Evolutionary conservation across 2,113 vertebrate species (phyloP).

Genomic region (Pavo muticus): DNA sequence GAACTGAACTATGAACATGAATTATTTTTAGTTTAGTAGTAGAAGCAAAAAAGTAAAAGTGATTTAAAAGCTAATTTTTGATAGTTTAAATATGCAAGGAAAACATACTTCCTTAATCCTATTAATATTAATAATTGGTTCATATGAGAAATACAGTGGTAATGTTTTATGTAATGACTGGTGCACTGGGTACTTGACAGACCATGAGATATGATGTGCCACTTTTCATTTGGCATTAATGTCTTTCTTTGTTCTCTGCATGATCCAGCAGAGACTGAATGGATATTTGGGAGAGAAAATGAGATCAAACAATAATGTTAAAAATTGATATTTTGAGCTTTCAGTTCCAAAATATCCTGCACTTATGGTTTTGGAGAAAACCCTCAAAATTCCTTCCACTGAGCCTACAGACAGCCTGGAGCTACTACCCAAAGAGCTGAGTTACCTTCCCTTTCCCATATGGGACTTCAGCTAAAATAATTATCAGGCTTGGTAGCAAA

Average conservation of each 20-base stretch:
- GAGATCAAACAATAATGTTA: not conserved
- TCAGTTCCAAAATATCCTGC: slow-evolving; percentile 1
- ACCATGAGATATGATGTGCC: fast-evolving
- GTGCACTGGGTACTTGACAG: not conserved
- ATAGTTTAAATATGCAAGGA: not conserved
- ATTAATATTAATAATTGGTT: not conserved
- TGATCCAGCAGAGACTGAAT: not conserved
- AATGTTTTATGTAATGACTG: not conserved
- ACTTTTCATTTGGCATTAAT: not conserved
- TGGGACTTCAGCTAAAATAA: not conserved
- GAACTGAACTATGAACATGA: not conserved
- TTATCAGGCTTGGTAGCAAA: not conserved
- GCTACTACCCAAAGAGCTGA: not conserved
- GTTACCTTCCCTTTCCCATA: not conserved
- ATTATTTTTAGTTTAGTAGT: not conserved
- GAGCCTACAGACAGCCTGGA: not conserved
- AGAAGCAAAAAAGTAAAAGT: not conserved
- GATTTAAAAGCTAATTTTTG: not conserved
- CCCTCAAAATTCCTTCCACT: slow-evolving; percentile 3
- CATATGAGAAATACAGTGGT: not conserved
- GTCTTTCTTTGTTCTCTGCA: not conserved
- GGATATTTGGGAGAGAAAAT: not conserved
- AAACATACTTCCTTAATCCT: not conserved
- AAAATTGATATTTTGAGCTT: not conserved
- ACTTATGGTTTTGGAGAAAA: not conserved